These are phyloP conservation scores for Etia nguti DNA, from an alignment of 2,113 vertebrate species.

Conservation along the genomic window DNA sequence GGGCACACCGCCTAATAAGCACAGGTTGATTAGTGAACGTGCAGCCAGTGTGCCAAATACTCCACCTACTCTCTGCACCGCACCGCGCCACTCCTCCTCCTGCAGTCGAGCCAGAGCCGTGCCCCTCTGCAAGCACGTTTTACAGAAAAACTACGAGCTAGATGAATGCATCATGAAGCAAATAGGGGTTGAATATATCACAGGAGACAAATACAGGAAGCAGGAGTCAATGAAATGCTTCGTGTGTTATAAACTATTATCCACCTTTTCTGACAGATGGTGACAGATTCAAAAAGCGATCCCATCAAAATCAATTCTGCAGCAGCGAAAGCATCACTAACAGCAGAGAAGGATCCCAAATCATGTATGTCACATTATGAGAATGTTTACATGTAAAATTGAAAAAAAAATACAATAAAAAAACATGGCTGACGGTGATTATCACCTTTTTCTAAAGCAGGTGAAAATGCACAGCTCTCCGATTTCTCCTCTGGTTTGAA, in stretches of 20 bases:
- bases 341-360: accelerated
- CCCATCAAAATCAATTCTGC: not conserved
- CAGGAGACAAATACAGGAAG: not conserved
- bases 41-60: accelerated
- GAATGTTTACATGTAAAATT: not conserved
- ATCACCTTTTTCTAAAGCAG: not conserved
- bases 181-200: not conserved
- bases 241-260: not conserved
- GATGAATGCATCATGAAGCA: not conserved
- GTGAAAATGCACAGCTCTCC: not conserved
- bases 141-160: not conserved
- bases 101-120: not conserved
- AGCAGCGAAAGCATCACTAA: not conserved
- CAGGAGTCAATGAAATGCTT: not conserved
- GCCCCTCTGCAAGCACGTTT: accelerated
- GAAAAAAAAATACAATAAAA: no score
- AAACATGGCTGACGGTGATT: not conserved
- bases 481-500: not conserved
- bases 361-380: not conserved
- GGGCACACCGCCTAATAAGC: not conserved
- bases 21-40: not conserved
- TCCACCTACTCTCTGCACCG: not conserved
- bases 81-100: not conserved
- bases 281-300: not conserved
- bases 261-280: not conserved